Conservation (phyloP, 1,140 invertebrate species). For the Dendrolimus kikuchii region DNA sequence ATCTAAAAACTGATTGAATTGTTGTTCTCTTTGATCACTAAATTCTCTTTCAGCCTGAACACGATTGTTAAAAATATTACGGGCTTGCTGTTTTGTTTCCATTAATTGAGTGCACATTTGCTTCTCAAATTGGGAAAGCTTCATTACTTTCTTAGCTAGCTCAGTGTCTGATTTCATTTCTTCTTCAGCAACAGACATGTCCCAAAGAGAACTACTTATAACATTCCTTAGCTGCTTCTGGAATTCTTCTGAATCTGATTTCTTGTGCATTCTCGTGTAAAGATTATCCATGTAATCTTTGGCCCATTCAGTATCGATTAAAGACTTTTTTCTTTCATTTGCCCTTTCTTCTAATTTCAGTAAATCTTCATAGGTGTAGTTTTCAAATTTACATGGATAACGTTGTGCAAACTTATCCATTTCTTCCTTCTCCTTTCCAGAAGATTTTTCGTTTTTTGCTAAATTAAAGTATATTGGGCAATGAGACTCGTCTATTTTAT, state of each 20-base stretch:
- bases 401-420: slow-evolving; percentile 50
- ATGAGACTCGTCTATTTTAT: slow-evolving; percentile 37
- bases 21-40: slow-evolving; percentile 56
- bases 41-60: slow-evolving; percentile 63
- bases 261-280: slow-evolving; percentile 37
- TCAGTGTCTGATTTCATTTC: slow-evolving; percentile 64
- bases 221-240: slow-evolving; percentile 53
- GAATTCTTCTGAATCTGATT: slow-evolving; percentile 53
- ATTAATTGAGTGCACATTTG: slow-evolving; percentile 75
- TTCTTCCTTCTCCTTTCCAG: slow-evolving; percentile 37
- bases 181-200: slow-evolving; percentile 59
- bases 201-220: slow-evolving; percentile 48
- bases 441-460: slow-evolving; percentile 17
- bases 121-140: slow-evolving; percentile 76
- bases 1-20: slow-evolving; percentile 61
- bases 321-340: slow-evolving; percentile 31
- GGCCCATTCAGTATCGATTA: slow-evolving; percentile 47
- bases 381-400: slow-evolving; percentile 49
- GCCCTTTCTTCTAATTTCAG: slow-evolving; percentile 44
- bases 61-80: slow-evolving; percentile 69
- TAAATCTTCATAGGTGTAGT: slow-evolving; percentile 54
- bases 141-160: slow-evolving; percentile 71
- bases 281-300: slow-evolving; percentile 52
- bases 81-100: slow-evolving; percentile 72
- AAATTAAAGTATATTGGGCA: slow-evolving; percentile 17